Evolutionary conservation across 2,888 invertebrate genomes (phyloP).

Genomic region (Erebia aethiops): DNA sequence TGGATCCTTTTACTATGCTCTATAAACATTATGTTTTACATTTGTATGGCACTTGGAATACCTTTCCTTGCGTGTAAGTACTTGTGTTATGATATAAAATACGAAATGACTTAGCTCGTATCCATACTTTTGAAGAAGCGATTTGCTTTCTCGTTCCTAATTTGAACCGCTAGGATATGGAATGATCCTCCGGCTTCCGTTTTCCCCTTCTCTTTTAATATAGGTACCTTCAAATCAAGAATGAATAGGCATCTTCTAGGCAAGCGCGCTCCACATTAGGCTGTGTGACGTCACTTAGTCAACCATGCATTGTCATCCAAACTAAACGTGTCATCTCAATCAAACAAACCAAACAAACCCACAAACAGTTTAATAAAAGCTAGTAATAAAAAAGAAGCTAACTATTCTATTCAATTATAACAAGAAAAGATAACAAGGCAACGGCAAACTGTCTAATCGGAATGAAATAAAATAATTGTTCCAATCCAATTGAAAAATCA

Average conservation of each 20-base stretch:
- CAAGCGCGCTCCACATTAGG: too few species aligned
- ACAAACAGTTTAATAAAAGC: background rate
- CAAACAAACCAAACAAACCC: too few species aligned
- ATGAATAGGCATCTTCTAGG: too few species aligned
- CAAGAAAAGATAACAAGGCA: background rate
- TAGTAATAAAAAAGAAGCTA: background rate
- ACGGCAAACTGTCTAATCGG: background rate
- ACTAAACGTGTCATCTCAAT: too few species aligned
- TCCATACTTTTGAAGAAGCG: background rate
- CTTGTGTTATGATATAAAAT: background rate
- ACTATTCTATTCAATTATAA: background rate
- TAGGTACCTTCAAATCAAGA: too few species aligned
- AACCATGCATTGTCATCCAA: too few species aligned
- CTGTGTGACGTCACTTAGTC: too few species aligned
- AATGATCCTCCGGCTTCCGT: too few species aligned
- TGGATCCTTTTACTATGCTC: slow-evolving; percentile 9
- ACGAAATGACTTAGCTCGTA: background rate
- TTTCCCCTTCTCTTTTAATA: too few species aligned
- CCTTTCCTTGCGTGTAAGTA: background rate
- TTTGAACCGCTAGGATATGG: too few species aligned
- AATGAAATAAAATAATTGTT: slow-evolving; percentile 16
- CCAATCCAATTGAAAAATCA: slow-evolving; percentile 17
- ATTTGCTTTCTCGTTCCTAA: too few species aligned
- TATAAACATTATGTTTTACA: slow-evolving; percentile 15
- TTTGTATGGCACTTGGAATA: background rate